Percentiles rank a stretch among this genome's conserved stretches.
Conservation (phyloP, 2,797 vertebrate genomes). For the Varecia variegata region DNA sequence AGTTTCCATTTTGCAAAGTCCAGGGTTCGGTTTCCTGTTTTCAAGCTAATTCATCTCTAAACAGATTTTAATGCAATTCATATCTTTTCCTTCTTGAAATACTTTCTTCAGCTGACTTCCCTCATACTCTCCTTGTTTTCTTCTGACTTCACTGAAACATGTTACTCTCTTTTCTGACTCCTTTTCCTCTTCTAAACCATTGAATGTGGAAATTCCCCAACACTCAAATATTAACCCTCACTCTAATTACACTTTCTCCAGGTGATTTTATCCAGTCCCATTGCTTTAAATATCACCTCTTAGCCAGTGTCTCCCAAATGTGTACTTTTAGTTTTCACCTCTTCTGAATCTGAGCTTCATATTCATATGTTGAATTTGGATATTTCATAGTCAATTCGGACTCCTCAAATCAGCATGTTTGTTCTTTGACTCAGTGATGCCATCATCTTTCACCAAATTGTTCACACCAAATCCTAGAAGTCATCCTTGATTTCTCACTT, state of each 20-base stretch:
- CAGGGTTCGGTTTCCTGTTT: not conserved
- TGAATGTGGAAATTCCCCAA: not conserved
- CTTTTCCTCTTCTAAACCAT: not conserved
- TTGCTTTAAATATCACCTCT: not conserved
- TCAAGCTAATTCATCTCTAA: not conserved
- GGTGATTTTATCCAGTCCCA: not conserved
- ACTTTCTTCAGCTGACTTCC: not conserved
- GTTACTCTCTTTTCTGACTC: not conserved
- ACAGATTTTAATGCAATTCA: not conserved
- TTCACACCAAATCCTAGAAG: not conserved
- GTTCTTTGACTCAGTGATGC: not conserved
- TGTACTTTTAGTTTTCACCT: not conserved
- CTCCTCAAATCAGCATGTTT: not conserved
- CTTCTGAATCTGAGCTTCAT: not conserved
- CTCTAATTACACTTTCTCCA: not conserved
- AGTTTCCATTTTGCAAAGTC: not conserved
- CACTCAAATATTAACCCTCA: not conserved
- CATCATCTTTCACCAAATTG: not conserved
- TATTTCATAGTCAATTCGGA: not conserved
- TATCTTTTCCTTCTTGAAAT: not conserved
- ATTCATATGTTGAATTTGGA: not conserved
- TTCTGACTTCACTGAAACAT: not conserved
- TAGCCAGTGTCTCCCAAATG: not conserved
- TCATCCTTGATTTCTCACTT: not conserved
- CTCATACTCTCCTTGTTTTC: not conserved